Percentiles rank a stretch among this genome's conserved stretches.
These are phyloP conservation scores for Ceratina australensis DNA, from an alignment of 1,140 invertebrate genomes.

Conservation along the genomic window DNA sequence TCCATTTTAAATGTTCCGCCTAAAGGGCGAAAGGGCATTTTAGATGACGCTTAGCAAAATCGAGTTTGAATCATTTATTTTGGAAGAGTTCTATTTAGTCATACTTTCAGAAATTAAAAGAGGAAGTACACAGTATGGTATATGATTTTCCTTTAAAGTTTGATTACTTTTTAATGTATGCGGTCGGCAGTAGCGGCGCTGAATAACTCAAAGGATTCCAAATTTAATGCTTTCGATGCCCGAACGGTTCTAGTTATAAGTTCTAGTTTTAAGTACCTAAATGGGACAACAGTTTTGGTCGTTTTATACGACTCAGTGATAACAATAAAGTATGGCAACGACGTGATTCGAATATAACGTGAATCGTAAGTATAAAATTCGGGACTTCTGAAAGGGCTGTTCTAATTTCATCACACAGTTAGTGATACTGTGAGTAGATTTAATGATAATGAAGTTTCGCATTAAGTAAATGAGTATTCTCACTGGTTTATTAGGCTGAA, in stretches of 20 bases:
- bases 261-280: constrained; percentile 8
- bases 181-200: background rate
- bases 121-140: too few species aligned
- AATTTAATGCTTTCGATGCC: background rate
- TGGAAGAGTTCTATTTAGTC: too few species aligned
- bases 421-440: too few species aligned
- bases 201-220: background rate
- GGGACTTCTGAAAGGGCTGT: background rate
- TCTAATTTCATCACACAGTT: background rate
- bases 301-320: background rate
- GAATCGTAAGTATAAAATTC: background rate
- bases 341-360: constrained; percentile 9
- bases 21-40: too few species aligned
- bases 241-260: constrained; percentile 8
- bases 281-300: constrained; percentile 11
- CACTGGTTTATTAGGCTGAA: too few species aligned
- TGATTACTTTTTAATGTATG: background rate
- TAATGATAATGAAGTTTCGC: too few species aligned
- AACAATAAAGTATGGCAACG: background rate
- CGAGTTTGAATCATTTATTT: too few species aligned
- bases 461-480: too few species aligned
- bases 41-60: too few species aligned
- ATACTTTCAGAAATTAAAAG: too few species aligned
- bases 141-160: background rate
- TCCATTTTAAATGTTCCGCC: background rate